Conservation (phyloP, 2,888 invertebrate genomes). For the Cantharis flavilabris region DNA sequence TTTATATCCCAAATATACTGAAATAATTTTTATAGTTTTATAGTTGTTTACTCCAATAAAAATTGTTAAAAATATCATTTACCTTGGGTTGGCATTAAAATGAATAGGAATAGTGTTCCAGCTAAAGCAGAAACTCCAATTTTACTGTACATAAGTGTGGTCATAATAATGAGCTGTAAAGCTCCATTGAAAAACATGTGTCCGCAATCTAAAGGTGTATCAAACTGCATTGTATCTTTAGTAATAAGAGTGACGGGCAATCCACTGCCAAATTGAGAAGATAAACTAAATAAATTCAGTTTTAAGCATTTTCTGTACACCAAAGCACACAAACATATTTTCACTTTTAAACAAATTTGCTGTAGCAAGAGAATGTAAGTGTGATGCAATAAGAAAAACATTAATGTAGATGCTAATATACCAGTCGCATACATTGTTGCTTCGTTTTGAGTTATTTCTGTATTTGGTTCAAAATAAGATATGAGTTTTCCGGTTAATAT, state of each 20-base stretch:
- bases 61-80: constrained; percentile 14
- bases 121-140: constrained; percentile 60
- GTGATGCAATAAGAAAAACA: constrained; percentile 69
- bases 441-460: constrained; percentile 56
- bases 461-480: constrained; percentile 65
- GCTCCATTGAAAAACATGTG: constrained; percentile 84
- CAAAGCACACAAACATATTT: constrained; percentile 80
- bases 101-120: constrained; percentile 59
- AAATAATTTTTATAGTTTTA: background rate
- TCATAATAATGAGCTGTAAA: constrained; percentile 72
- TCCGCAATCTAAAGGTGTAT: constrained; percentile 77
- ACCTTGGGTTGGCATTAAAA: constrained; percentile 57
- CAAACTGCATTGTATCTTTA: constrained; percentile 67
- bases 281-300: constrained; percentile 80
- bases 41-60: no score
- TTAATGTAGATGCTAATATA: constrained; percentile 71
- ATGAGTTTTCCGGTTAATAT: constrained; percentile 68
- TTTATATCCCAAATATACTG: constrained; percentile 73
- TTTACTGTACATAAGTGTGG: constrained; percentile 68
- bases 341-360: constrained; percentile 81
- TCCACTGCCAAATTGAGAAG: constrained; percentile 76
- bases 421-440: constrained; percentile 72
- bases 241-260: constrained; percentile 47
- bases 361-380: constrained; percentile 84
- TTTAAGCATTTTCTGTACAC: constrained; percentile 74